Base-by-base conservation (phyloP, 1,140 invertebrate genomes). In the Galleria mellonella region DNA sequence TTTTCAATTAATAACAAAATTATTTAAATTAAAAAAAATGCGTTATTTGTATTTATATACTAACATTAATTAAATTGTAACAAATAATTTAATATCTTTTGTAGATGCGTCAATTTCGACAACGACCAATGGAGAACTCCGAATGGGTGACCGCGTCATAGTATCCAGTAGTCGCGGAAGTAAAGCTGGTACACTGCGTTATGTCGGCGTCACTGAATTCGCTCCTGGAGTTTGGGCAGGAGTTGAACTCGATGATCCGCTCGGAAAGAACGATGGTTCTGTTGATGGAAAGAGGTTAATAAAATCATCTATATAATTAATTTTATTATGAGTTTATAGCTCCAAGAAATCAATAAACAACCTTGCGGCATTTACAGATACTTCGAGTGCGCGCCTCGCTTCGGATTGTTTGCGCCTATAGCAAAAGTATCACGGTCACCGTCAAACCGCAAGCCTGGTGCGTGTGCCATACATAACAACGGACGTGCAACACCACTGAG, bases 181-280 rank as follows among this genome's bases (percentile, higher is more conserved):
- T 58, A 98, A 98, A 87, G 90, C 93, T 27, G 97, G 97, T 46
- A 90, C 93, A 17, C 86, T 98, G 11, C 90, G 92, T 45, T 98
- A 92, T 74, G 88, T 96, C 41, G 97, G 97, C 9, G 82, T 87
- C 12, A 95, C 96, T 30, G 93, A 97, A 50, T 98, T 98, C 83
- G 96, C 96, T 7, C 72, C 91, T 12, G 97, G 97, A 10, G 91
- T 96, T 59, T 98, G 97, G 97, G 97, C 94, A 47, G 97, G 97
- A 9, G 93, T 99, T 13, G 96, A 98, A 84, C 87, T 99, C 50
- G 96, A 98, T 72, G 96, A 98, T 47, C 92, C 96, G 0, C 84
- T 93, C 44, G 97, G 97, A 29, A 98, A 98, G 84, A 98, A 99
- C 87, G 97, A 99, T 86, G 97, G 97, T 33, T 93, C 94, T 32